Evolutionary conservation across 2,797 vertebrate species (phyloP).

Genomic region (Sebastes hopkinsi): DNA sequence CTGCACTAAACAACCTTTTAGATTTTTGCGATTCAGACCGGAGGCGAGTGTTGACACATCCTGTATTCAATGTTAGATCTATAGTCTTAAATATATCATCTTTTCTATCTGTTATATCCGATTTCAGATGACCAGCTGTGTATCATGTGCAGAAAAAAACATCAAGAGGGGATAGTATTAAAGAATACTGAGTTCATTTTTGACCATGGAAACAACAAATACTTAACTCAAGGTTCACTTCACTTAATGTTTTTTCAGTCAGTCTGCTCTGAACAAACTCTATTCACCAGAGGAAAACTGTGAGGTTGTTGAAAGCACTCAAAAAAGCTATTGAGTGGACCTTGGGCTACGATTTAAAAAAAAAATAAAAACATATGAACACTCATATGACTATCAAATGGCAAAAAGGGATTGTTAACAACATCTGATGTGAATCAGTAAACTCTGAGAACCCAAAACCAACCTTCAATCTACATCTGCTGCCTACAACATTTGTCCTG

Average conservation of each 20-base stretch:
- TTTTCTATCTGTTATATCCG: neutral
- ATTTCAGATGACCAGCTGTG: neutral
- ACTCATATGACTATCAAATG: neutral
- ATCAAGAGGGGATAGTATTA: neutral
- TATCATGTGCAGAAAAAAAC: neutral
- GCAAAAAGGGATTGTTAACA: neutral
- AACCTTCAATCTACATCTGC: neutral
- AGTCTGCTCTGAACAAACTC: neutral
- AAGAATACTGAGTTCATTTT: neutral
- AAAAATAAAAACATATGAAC: neutral
- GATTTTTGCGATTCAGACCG: neutral
- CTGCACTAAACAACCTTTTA: neutral
- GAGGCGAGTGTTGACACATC: neutral
- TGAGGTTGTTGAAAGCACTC: neutral
- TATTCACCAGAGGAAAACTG: neutral
- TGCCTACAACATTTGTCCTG: too few species aligned
- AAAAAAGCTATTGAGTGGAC: neutral
- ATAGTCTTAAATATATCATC: neutral
- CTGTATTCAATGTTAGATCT: neutral
- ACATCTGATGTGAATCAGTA: neutral
- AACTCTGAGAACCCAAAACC: neutral
- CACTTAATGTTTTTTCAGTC: neutral
- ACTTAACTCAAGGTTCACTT: neutral
- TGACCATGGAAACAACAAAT: neutral
- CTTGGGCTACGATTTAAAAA: neutral